Evolutionary conservation across 2,888 invertebrate genomes (phyloP).

Genomic region (Cephus spinipes): DNA sequence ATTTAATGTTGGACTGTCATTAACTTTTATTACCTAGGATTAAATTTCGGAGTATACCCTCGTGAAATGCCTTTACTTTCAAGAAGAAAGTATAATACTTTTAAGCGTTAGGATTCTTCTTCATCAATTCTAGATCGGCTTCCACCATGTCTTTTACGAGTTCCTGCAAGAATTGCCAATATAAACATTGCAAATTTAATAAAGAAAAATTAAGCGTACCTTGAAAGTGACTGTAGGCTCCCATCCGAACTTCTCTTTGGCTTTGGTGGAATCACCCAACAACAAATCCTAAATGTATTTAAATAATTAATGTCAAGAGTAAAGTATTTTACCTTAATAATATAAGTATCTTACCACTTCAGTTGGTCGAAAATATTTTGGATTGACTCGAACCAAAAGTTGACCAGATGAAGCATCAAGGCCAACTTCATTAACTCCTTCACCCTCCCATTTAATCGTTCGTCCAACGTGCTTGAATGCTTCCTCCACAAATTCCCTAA

Average conservation of each 20-base stretch:
- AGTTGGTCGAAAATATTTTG: slow-evolving; percentile 96
- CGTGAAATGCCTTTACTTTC: background rate
- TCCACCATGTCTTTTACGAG: slow-evolving; percentile 96
- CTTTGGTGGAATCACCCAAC: slow-evolving; percentile 94
- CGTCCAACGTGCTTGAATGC: slow-evolving; percentile 88
- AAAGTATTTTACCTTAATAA: background rate
- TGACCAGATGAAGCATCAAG: slow-evolving; percentile 74
- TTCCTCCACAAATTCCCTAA: slow-evolving; percentile 94
- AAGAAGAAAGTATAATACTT: background rate
- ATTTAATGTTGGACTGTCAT: background rate
- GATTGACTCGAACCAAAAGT: slow-evolving; percentile 89
- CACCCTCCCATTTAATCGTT: slow-evolving; percentile 89
- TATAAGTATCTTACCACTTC: slow-evolving; percentile 83
- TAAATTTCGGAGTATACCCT: background rate
- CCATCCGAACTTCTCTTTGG: slow-evolving; percentile 89
- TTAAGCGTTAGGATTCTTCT: slow-evolving; percentile 88
- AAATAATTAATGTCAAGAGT: background rate
- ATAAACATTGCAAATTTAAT: slow-evolving; percentile 13
- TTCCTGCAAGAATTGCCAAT: slow-evolving; percentile 68
- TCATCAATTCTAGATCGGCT: slow-evolving; percentile 92
- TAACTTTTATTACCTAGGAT: background rate
- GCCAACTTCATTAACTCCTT: slow-evolving; percentile 85
- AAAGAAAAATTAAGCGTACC: slow-evolving; percentile 54
- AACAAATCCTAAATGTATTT: slow-evolving; percentile 78
- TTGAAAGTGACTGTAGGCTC: slow-evolving; percentile 82